These are phyloP conservation scores for Aurelia sp. DNA, from an alignment of 30 jellyfish, hydroid and myxozoan genomes.

Conservation along the genomic window DNA sequence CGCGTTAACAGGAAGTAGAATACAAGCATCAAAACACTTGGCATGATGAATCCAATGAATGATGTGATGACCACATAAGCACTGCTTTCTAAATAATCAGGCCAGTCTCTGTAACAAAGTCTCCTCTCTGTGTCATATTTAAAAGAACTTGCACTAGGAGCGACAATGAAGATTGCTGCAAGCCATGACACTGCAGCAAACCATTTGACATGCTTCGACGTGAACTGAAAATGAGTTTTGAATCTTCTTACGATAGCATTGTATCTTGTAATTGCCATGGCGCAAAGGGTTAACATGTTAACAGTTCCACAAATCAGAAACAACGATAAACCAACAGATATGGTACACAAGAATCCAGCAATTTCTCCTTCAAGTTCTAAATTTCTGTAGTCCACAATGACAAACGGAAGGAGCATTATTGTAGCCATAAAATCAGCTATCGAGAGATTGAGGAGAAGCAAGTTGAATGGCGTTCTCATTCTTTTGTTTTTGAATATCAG, in stretches of 20 bases:
- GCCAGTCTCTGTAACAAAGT: conserved; percentile 20
- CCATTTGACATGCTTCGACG: not conserved
- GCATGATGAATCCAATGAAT: not conserved
- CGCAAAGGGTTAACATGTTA: not conserved
- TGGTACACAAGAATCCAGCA: conserved; percentile 29
- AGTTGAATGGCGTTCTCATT: not conserved
- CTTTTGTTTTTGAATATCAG: not conserved
- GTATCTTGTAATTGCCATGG: not conserved
- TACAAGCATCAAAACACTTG: not conserved
- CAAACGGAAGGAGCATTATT: not conserved
- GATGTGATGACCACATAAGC: conserved; percentile 7
- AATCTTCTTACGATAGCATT: conserved; percentile 7
- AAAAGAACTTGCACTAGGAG: not conserved
- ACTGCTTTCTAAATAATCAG: not conserved
- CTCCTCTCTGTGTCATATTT: not conserved
- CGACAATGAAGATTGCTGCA: not conserved
- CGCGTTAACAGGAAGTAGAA: not conserved
- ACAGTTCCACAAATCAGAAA: conserved; percentile 10
- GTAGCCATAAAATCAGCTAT: conserved; percentile 8
- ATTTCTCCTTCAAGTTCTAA: not conserved
- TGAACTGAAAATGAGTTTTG: not conserved
- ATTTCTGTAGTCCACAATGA: conserved; percentile 1
- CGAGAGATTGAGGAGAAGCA: conserved; percentile 11
- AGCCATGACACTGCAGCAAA: conserved; percentile 8
- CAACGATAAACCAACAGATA: not conserved